These are phyloP conservation scores for Enteromius mattozi DNA, from an alignment of 2,797 vertebrate genomes.

Conservation along the genomic window DNA sequence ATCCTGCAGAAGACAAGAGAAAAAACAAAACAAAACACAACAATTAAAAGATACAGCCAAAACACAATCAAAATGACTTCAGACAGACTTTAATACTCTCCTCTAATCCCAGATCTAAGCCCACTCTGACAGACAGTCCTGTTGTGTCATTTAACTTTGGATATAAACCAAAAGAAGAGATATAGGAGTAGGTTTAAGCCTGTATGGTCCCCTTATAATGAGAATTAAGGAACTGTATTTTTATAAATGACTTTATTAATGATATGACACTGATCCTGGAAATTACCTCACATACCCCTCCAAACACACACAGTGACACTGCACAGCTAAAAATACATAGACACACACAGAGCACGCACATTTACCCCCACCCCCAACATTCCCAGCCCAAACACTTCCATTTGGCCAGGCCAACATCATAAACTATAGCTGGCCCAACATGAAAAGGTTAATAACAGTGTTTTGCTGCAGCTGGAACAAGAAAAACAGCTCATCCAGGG, in stretches of 20 bases:
- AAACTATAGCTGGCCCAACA: conserved; percentile 4
- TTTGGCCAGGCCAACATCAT: not conserved
- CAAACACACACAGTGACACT: conserved; percentile 26
- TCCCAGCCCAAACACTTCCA: conserved; percentile 17
- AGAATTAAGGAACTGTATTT: not conserved
- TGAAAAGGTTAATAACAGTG: conserved; percentile 21
- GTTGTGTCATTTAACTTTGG: not conserved
- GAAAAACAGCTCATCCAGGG: conserved; percentile 15
- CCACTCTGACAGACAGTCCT: not conserved
- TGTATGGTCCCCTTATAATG: not conserved
- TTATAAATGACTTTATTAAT: not conserved
- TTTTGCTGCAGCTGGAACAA: not conserved
- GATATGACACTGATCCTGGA: not conserved
- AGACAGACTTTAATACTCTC: not conserved
- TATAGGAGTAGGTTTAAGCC: not conserved
- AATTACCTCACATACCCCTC: conserved; percentile 6
- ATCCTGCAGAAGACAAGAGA: conserved; percentile 82
- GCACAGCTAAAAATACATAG: conserved; percentile 41
- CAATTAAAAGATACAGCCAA: not conserved
- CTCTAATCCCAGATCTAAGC: not conserved
- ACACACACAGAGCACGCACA: conserved; percentile 26
- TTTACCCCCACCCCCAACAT: conserved; percentile 41
- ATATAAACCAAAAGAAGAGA: not conserved
- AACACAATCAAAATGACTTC: not conserved
- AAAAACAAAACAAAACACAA: not conserved